Evolutionary conservation across 2,113 vertebrate species (phyloP).

Genomic region (Stigmatopora argus): DNA sequence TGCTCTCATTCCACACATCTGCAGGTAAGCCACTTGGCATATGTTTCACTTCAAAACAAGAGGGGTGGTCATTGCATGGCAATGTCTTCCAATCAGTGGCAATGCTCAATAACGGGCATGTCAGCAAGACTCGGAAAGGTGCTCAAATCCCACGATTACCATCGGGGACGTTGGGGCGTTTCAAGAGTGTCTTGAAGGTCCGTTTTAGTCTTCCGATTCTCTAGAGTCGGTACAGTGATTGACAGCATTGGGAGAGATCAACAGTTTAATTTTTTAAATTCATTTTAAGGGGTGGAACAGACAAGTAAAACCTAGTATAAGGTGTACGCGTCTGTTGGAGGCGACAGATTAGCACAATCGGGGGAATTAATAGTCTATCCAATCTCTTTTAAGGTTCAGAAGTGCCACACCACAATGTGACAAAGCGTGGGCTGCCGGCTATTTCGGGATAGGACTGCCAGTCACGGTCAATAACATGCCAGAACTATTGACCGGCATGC

Average conservation of each 20-base stretch:
- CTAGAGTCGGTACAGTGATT: conserved; percentile 6
- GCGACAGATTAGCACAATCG: conserved; percentile 19
- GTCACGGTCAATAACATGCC: not conserved
- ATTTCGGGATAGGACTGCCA: not conserved
- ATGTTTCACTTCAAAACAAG: not conserved
- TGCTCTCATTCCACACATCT: conserved; percentile 38
- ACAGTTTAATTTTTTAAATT: not conserved
- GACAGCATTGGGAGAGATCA: not conserved
- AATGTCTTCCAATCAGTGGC: not conserved
- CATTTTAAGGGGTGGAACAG: not conserved
- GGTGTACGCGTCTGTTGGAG: not conserved
- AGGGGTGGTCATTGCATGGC: not conserved
- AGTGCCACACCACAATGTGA: not conserved
- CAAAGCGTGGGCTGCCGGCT: not conserved
- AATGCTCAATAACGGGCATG: not conserved
- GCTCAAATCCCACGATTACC: conserved; percentile 54
- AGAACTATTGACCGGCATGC: conserved; percentile 33
- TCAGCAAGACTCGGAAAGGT: conserved; percentile 32
- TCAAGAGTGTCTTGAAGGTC: conserved; percentile 28
- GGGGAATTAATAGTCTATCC: conserved; percentile 33
- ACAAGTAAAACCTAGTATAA: not conserved
- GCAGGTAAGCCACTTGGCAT: conserved; percentile 47
- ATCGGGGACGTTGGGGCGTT: conserved; percentile 47
- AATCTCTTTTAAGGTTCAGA: not conserved
- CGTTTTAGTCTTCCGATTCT: conserved; percentile 31